These are phyloP conservation scores for Haliclystus octoradiatus DNA, from an alignment of 30 jellyfish, hydroid and myxozoan species.

Conservation along the genomic window DNA sequence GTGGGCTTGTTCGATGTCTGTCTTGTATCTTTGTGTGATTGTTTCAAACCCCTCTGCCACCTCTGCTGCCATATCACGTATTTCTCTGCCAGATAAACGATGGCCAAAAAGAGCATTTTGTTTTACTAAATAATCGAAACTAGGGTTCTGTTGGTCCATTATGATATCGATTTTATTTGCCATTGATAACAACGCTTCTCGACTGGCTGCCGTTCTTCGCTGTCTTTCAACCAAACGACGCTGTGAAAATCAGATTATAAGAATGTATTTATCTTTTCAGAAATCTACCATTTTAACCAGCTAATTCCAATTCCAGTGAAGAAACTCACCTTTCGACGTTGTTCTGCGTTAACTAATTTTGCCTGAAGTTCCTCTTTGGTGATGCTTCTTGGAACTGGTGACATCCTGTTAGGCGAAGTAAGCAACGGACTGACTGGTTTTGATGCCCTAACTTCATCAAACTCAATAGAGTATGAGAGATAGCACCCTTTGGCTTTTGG, in stretches of 20 bases:
- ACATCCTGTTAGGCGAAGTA: background rate
- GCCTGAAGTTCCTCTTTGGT: background rate
- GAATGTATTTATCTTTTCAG: too few species aligned
- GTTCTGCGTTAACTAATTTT: background rate
- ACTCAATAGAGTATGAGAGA: background rate
- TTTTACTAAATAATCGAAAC: background rate
- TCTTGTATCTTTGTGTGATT: background rate
- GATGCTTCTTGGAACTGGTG: background rate
- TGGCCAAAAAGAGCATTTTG: background rate
- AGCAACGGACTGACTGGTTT: background rate
- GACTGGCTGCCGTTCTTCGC: background rate
- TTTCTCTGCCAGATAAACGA: background rate
- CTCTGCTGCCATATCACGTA: background rate
- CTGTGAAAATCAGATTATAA: too few species aligned
- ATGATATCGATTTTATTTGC: background rate
- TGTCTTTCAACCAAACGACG: background rate
- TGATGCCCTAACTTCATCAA: background rate
- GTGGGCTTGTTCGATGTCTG: background rate
- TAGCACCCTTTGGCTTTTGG: background rate
- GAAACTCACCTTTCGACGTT: background rate
- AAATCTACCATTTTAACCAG: too few species aligned
- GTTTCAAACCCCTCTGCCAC: background rate
- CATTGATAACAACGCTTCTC: background rate
- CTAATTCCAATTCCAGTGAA: too few species aligned
- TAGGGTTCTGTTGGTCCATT: background rate